Evolutionary conservation across 2,797 vertebrate species (phyloP).

Genomic region (Basileuterus tristriatus): DNA sequence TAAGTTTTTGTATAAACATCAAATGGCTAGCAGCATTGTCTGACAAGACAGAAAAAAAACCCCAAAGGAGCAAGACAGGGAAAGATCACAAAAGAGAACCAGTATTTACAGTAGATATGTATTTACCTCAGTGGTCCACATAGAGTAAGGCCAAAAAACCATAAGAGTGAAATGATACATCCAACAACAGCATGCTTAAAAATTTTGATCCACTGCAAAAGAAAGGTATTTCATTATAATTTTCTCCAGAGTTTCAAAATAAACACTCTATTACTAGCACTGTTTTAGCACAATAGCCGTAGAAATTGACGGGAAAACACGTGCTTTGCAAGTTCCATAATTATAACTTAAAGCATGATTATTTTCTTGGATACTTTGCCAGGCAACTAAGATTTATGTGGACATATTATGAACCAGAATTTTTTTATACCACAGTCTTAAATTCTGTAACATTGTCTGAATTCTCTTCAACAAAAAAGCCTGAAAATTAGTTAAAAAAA

Average conservation of each 20-base stretch:
- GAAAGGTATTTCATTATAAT: constrained; percentile 21
- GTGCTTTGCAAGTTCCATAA: background rate
- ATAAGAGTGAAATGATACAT: constrained; percentile 92
- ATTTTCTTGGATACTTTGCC: background rate
- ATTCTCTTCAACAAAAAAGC: background rate
- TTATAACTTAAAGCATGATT: background rate
- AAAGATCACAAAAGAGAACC: background rate
- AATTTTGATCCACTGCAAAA: constrained; percentile 93
- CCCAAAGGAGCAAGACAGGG: background rate
- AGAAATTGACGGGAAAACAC: background rate
- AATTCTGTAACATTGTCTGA: background rate
- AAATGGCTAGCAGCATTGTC: background rate
- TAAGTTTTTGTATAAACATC: background rate
- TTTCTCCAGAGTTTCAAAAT: background rate
- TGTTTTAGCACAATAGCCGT: background rate
- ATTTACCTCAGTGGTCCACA: constrained; percentile 96
- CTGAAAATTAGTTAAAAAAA: background rate
- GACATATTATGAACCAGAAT: background rate
- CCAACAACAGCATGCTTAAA: constrained; percentile 92
- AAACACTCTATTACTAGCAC: background rate
- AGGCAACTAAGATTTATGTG: background rate
- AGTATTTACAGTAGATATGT: background rate
- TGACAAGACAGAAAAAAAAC: background rate
- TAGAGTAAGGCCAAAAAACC: constrained; percentile 97
- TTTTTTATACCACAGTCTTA: background rate